Conservation (phyloP, 2,888 invertebrate genomes). For the Lydus trimaculatus region DNA sequence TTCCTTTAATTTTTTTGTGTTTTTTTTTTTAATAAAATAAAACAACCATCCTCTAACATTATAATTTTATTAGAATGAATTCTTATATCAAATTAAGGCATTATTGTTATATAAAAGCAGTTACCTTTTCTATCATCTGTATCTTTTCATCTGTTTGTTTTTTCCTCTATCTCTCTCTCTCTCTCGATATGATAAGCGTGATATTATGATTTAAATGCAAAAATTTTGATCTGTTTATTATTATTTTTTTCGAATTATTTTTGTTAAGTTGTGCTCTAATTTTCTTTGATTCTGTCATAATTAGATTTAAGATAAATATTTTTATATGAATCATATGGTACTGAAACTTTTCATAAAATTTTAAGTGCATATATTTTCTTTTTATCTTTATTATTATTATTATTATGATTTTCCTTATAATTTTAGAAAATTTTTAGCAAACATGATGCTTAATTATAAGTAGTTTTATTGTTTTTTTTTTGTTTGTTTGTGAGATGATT, state of each 20-base stretch:
- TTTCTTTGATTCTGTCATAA: not conserved
- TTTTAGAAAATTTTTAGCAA: not conserved
- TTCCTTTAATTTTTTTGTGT: not conserved
- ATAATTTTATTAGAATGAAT: not conserved
- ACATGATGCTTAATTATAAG: not conserved
- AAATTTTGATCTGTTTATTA: not conserved
- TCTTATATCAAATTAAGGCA: not conserved
- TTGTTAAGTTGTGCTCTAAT: not conserved
- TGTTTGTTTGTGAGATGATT: not conserved
- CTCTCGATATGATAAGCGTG: not conserved
- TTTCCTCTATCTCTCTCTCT: not conserved
- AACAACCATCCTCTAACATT: not conserved
- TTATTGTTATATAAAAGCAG: not conserved
- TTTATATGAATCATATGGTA: slow-evolving; percentile 10
- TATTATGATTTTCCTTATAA: not conserved
- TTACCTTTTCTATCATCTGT: not conserved
- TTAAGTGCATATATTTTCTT: slow-evolving; percentile 7
- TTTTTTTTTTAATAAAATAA: not conserved
- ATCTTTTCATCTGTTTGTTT: not conserved
- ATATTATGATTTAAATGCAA: not conserved
- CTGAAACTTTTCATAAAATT: slow-evolving; percentile 5
- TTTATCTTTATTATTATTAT: not conserved
- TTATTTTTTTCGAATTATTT: too few species aligned
- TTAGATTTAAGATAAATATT: slow-evolving; percentile 7
- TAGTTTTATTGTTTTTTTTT: not conserved